phyloP scores from a whole-genome alignment of 2,113 vertebrate species.

The Kryptolebias marmoratus region DNA sequence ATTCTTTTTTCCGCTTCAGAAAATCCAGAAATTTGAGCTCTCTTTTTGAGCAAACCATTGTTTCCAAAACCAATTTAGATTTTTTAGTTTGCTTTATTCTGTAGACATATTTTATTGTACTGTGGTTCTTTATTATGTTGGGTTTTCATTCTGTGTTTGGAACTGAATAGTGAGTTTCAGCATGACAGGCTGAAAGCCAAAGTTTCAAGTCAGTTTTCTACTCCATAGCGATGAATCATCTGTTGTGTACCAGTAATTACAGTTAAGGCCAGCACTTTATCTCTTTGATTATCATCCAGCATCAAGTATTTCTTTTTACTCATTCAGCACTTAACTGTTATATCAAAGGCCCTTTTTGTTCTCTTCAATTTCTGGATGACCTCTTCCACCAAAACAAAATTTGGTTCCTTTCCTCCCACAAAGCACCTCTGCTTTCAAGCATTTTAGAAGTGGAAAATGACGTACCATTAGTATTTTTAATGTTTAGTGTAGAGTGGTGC shows the following conservation, averaged over 20 bases:
- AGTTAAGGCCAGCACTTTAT: constrained; percentile 8
- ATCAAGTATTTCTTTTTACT: constrained; percentile 17
- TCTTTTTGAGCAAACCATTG: too few species aligned
- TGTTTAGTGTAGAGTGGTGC: neutral
- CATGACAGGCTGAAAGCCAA: neutral
- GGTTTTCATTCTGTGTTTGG: neutral
- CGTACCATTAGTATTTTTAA: constrained; percentile 2
- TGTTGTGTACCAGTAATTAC: neutral
- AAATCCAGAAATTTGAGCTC: too few species aligned
- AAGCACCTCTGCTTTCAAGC: neutral
- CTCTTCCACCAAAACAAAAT: constrained; percentile 2
- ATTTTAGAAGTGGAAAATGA: constrained; percentile 14
- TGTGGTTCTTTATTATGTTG: neutral
- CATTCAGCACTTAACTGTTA: neutral
- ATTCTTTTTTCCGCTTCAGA: too few species aligned
- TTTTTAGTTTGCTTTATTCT: too few species aligned
- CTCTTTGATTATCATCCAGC: constrained; percentile 9
- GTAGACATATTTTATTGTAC: too few species aligned
- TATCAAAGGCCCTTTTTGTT: constrained; percentile 8
- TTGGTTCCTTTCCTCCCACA: neutral
- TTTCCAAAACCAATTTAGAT: too few species aligned
- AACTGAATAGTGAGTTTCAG: constrained; percentile 5
- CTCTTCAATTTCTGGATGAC: neutral
- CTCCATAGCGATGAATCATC: neutral
- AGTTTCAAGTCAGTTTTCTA: constrained; percentile 6